Evolutionary conservation across 2,888 invertebrate species (phyloP).

Genomic region (Andrena marginata): DNA sequence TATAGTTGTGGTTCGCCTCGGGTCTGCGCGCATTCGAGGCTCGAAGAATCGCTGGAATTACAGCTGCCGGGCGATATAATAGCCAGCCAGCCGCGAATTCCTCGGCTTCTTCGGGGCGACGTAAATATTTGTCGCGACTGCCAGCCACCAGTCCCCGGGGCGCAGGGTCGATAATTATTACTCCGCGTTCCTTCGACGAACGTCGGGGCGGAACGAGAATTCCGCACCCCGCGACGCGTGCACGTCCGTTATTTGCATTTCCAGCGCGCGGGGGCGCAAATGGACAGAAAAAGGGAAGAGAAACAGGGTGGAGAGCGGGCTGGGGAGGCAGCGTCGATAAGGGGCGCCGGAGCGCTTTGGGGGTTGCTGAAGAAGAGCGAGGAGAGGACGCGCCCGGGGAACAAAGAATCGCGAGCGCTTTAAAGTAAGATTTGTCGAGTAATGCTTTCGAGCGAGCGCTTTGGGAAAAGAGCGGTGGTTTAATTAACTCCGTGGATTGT

Average conservation of each 20-base stretch:
- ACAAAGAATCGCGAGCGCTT: slow-evolving; percentile 53
- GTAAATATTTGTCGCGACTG: slow-evolving; percentile 16
- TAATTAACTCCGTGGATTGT: slow-evolving; percentile 48
- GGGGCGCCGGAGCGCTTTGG: slow-evolving; percentile 13
- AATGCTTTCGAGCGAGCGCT: slow-evolving; percentile 45
- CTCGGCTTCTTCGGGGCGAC: neutral
- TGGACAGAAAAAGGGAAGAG: neutral
- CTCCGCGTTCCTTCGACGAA: slow-evolving; percentile 26
- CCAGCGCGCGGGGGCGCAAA: neutral
- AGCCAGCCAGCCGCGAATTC: neutral
- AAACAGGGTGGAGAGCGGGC: neutral
- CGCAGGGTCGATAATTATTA: slow-evolving; percentile 45
- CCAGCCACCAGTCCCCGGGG: neutral
- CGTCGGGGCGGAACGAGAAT: slow-evolving; percentile 20
- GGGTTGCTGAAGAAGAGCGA: slow-evolving; percentile 14
- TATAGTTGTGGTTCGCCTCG: neutral
- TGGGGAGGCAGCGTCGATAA: neutral
- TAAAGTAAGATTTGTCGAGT: slow-evolving; percentile 47
- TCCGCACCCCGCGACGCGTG: slow-evolving; percentile 21
- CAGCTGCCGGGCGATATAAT: neutral
- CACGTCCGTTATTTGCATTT: slow-evolving; percentile 44
- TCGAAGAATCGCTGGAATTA: neutral
- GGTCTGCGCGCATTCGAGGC: neutral
- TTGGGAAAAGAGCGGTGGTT: slow-evolving; percentile 42
- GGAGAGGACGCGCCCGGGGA: slow-evolving; percentile 3